These are phyloP conservation scores for Clupea harengus DNA, from an alignment of 2,113 vertebrate species.

Conservation along the genomic window DNA sequence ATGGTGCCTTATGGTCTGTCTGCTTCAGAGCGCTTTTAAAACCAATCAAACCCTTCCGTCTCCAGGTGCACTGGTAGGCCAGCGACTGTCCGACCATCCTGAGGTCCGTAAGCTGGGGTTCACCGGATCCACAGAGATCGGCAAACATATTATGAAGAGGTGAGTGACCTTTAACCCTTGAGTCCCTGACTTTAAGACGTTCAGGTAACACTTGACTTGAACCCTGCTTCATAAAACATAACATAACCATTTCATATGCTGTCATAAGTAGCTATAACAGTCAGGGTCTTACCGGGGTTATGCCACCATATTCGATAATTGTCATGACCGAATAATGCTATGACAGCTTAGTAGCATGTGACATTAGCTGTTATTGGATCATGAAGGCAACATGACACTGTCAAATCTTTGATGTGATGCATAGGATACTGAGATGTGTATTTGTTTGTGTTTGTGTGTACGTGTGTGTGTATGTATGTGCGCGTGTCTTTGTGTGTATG, in stretches of 20 bases:
- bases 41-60: not conserved
- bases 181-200: not conserved
- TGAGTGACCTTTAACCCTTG: conserved; percentile 43
- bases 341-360: too few species aligned
- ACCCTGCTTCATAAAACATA: too few species aligned
- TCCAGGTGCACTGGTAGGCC: conserved; percentile 78
- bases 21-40: not conserved
- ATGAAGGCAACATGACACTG: too few species aligned
- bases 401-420: not conserved
- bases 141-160: conserved; percentile 91
- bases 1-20: not conserved
- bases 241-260: too few species aligned
- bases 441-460: not conserved
- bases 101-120: conserved; percentile 87
- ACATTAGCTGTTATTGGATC: too few species aligned
- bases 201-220: too few species aligned
- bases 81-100: conserved; percentile 80
- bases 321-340: too few species aligned
- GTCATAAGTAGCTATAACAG: too few species aligned
- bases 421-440: not conserved
- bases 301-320: too few species aligned
- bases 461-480: not conserved
- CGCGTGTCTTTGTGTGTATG: not conserved
- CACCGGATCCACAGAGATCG: conserved; percentile 83
- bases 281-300: too few species aligned